Evolutionary conservation across 2,113 vertebrate genomes (phyloP), one percentile per base, ranked within the genome.

Genomic region (Madoqua kirkii): DNA sequence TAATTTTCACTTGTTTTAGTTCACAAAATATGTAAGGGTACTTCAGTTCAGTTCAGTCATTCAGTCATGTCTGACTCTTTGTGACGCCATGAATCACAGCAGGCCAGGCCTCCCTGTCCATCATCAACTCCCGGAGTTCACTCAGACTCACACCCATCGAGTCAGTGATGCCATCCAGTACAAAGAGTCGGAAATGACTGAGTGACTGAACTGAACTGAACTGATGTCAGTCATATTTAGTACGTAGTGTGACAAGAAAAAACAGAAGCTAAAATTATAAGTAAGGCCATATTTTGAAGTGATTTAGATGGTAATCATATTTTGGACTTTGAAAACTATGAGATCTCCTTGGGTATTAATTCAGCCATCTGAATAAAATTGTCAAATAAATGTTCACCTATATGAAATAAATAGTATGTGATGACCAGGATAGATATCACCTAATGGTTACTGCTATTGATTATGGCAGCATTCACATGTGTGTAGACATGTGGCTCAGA

Each of bases 1-100:
- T 91, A n/a, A 59, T 89, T 88, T 97, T 79, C 27, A 71, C 2
- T 15, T 84, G 12, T 48, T 84, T 95, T 84, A 33, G 6, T 71
- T 23, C 40, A 43, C 3, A 82, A 90, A 78, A 48, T 86, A 60
- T 64, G 71, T 89, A 81, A 76, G 3, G 6, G 59, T 84, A 5
- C 31, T 84, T 89, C 57, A 60, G 27, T 29, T 60, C 25, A 60
- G 25, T 29, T 60, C 57, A 60, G 57, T 60, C 1, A 0, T 12
- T 60, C 25, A 60, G 57, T 29, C 5, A 3, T 60, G 57, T 29
- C 57, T 2, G 0, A 59, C 57, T 59, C 25, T 57, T 11, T 13
- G 25, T 9, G 0, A 60, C 57, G 4, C 25, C 27, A 29, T 13
- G 57, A 27, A 29, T 13, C 9, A 0, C 25, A 59, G 57, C 25